These are phyloP conservation scores for Amblyjoppa fuscipennis DNA, from an alignment of 2,888 invertebrate genomes.

Conservation along the genomic window DNA sequence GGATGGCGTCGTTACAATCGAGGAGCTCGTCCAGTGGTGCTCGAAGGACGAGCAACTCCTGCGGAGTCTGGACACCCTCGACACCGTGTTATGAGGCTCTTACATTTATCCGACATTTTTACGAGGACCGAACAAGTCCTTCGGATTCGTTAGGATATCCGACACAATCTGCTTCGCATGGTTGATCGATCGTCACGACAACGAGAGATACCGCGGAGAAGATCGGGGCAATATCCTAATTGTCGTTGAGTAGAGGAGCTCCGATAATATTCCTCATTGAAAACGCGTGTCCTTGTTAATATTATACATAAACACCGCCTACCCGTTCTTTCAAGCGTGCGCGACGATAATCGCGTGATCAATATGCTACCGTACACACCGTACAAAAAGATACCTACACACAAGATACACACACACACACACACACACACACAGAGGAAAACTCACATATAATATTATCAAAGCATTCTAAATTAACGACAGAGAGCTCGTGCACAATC, in stretches of 20 bases:
- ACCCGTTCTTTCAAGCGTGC: conserved; percentile 80
- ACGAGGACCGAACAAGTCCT: conserved; percentile 29
- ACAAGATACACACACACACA: background rate
- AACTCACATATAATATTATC: conserved; percentile 17
- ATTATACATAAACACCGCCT: conserved; percentile 77
- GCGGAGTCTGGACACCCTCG: conserved; percentile 90
- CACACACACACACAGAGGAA: conserved; percentile 7
- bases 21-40: conserved; percentile 93
- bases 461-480: conserved; percentile 38
- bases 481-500: conserved; percentile 15
- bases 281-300: conserved; percentile 76
- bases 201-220: conserved; percentile 18
- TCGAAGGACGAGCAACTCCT: conserved; percentile 90
- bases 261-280: conserved; percentile 29
- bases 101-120: conserved; percentile 36
- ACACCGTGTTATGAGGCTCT: conserved; percentile 90
- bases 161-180: background rate
- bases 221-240: background rate
- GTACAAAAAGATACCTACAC: background rate
- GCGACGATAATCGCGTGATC: conserved; percentile 59
- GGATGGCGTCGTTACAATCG: conserved; percentile 93
- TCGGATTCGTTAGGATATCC: conserved; percentile 13
- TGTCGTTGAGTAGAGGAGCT: conserved; percentile 26
- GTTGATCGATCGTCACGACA: conserved; percentile 10
- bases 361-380: conserved; percentile 30